Conservation (phyloP, 2,888 invertebrate species). For the Chymomyza amoena region DNA sequence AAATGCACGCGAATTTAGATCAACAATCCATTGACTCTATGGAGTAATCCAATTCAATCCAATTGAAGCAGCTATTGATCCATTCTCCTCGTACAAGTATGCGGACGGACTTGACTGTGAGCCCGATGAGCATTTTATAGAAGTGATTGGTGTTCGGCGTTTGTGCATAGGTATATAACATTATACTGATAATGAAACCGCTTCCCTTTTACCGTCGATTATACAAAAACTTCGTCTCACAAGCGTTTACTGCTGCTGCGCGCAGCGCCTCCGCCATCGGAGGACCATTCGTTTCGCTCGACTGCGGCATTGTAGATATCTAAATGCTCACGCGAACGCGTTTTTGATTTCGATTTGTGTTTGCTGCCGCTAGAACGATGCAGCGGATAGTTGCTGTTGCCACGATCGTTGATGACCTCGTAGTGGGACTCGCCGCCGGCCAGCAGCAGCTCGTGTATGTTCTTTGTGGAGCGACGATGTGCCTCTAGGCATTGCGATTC, state of each 20-base stretch:
- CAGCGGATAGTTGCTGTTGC: constrained; percentile 36
- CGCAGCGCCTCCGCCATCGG: constrained; percentile 58
- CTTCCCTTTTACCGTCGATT: constrained; percentile 39
- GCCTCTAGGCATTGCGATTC: constrained; percentile 78
- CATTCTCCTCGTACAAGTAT: neutral
- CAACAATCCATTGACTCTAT: neutral
- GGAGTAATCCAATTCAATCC: no score
- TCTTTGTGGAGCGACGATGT: constrained; percentile 78
- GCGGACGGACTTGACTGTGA: constrained; percentile 5
- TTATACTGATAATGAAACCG: constrained; percentile 37
- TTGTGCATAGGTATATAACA: neutral
- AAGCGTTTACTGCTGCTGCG: constrained; percentile 66
- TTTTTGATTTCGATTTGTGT: constrained; percentile 52
- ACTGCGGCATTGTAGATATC: constrained; percentile 64
- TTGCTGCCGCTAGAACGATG: constrained; percentile 46
- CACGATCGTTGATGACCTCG: constrained; percentile 79
- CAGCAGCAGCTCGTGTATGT: constrained; percentile 76
- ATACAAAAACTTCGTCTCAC: constrained; percentile 79
- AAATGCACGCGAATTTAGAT: neutral
- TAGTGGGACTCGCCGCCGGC: constrained; percentile 83
- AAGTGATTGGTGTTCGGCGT: neutral
- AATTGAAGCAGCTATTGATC: neutral
- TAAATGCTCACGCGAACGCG: constrained; percentile 61
- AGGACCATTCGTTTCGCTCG: constrained; percentile 75
- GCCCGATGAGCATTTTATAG: neutral